Percentiles rank a stretch among this genome's conserved stretches.
Evolutionary conservation across 2,888 invertebrate species (phyloP).

Genomic region (Zele albiditarsus): DNA sequence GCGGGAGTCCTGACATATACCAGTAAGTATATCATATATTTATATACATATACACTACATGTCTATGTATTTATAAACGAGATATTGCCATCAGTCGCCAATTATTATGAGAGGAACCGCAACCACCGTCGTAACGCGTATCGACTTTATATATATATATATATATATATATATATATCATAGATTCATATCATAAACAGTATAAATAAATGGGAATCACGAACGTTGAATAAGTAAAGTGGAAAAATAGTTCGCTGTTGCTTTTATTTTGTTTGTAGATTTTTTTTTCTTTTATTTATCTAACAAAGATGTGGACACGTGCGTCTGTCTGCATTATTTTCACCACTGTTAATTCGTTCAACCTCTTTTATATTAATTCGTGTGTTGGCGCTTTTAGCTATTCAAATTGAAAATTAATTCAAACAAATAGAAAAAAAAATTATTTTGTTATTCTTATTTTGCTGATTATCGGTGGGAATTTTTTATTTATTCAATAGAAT

Average conservation of each 20-base stretch:
- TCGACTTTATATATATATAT: neutral
- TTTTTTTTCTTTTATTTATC: neutral
- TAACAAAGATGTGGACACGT: neutral
- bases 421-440: too few relatives aligned
- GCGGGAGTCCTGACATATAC: slow-evolving; percentile 16
- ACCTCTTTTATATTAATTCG: neutral
- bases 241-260: neutral
- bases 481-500: too few relatives aligned
- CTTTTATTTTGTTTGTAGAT: neutral
- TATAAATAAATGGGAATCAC: slow-evolving; percentile 49
- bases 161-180: neutral
- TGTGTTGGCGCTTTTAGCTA: slow-evolving; percentile 28
- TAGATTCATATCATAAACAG: slow-evolving; percentile 55
- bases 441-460: too few relatives aligned
- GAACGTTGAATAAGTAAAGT: slow-evolving; percentile 4
- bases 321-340: neutral
- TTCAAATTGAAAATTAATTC: too few relatives aligned
- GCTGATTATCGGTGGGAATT: too few relatives aligned
- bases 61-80: neutral
- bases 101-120: slow-evolving; percentile 57
- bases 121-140: slow-evolving; percentile 18
- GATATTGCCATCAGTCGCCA: slow-evolving; percentile 54
- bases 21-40: slow-evolving; percentile 1
- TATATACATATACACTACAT: slow-evolving; percentile 30
- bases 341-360: neutral